These are phyloP conservation scores for Yponomeuta sedellus DNA, from an alignment of 2,888 invertebrate species.

Conservation along the genomic window DNA sequence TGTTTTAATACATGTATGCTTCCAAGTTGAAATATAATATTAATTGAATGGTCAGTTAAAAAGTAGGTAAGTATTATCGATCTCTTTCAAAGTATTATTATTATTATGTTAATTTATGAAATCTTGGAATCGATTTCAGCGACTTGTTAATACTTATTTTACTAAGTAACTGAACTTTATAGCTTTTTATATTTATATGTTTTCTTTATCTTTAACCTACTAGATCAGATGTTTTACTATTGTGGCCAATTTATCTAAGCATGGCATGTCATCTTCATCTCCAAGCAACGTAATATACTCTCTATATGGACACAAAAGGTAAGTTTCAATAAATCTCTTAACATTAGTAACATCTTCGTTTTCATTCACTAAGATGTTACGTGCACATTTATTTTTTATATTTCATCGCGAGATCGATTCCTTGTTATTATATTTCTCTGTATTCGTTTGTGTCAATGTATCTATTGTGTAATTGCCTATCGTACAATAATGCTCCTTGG, in stretches of 20 bases:
- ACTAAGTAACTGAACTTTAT: slow-evolving; percentile 20
- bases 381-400: slow-evolving; percentile 25
- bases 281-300: slow-evolving; percentile 27
- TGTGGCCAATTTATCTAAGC: slow-evolving; percentile 25
- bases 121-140: slow-evolving; percentile 71
- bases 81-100: slow-evolving; percentile 19
- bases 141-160: slow-evolving; percentile 16
- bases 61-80: neutral
- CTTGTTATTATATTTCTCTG: slow-evolving; percentile 48
- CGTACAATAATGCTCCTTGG: slow-evolving; percentile 20
- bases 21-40: neutral
- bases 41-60: neutral
- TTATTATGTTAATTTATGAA: slow-evolving; percentile 28
- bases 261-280: slow-evolving; percentile 48
- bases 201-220: neutral
- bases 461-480: slow-evolving; percentile 19
- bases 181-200: neutral
- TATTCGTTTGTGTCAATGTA: slow-evolving; percentile 28
- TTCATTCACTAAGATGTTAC: slow-evolving; percentile 14
- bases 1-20: neutral
- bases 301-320: slow-evolving; percentile 45
- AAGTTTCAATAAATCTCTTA: slow-evolving; percentile 36
- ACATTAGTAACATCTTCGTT: neutral
- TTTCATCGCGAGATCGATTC: slow-evolving; percentile 62
- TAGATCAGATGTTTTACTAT: neutral